Conservation (phyloP, 2,888 invertebrate species). For the Sericinus montela region DNA sequence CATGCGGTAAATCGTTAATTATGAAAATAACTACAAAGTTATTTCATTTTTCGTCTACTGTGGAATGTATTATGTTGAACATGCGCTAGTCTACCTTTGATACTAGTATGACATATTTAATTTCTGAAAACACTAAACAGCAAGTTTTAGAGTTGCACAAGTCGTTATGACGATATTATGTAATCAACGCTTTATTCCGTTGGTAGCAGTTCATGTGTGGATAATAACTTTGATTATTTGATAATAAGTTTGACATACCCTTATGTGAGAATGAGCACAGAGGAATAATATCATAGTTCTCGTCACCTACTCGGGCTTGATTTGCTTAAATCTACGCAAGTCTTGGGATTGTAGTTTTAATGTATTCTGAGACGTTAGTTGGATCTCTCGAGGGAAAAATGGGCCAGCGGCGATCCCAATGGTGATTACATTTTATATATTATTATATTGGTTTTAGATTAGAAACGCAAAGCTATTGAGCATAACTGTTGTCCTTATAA, state of each 20-base stretch:
- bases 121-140: too few species aligned
- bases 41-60: too few species aligned
- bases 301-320: slow-evolving; percentile 53
- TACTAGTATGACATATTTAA: too few species aligned
- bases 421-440: too few species aligned
- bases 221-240: slow-evolving; percentile 73
- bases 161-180: slow-evolving; percentile 25
- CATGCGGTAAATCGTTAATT: too few species aligned
- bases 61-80: too few species aligned
- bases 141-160: slow-evolving; percentile 7
- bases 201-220: slow-evolving; percentile 35
- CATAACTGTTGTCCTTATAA: slow-evolving; percentile 9
- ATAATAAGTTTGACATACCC: too few species aligned
- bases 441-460: slow-evolving; percentile 16
- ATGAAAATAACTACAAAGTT: too few species aligned
- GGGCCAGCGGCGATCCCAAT: slow-evolving; percentile 45
- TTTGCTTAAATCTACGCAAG: slow-evolving; percentile 28
- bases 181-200: slow-evolving; percentile 28
- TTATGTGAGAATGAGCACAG: slow-evolving; percentile 53
- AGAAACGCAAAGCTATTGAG: background rate
- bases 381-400: slow-evolving; percentile 49
- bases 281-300: slow-evolving; percentile 69
- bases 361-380: slow-evolving; percentile 66
- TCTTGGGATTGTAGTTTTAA: slow-evolving; percentile 76
- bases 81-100: too few species aligned